Evolutionary conservation across 1,140 invertebrate species (phyloP), one percentile per base, ranked within the genome.

Genomic region (Trissolcus basalis): DNA sequence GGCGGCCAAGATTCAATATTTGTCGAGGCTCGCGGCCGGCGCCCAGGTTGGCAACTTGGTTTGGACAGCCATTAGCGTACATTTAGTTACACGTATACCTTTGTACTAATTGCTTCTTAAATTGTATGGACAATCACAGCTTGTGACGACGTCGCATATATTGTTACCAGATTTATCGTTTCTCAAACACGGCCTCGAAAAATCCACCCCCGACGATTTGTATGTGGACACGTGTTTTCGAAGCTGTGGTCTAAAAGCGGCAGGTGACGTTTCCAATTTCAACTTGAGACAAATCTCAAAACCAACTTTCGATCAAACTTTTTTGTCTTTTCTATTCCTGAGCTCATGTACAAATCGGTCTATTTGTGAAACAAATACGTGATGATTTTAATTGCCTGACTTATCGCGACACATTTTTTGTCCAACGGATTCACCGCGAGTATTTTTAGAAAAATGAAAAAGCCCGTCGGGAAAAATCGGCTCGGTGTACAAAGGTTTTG

Each of bases 1-100:
- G 59, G 71, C 72, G 77, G 77, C 47, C 59, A 69, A 55, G 73
- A 79, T 79, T 79, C 77, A 79, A 79, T 79, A 79, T 79, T 79
- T 79, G 64, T 16, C 45, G 53, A 75, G 64, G 77, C 60, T 79
- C 61, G 77, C 53, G 72, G 44, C 16, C 50, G 77, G 77, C 77
- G 77, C 77, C 77, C 58, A 68, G 65, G 15, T 45, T 47, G 50
- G 43, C 36, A 33, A 54, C 58, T 79, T 76, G 71, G 77, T 79
- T 79, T 79, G 64, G 64, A 79, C 41, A 79, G 54, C 77, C 77
- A 76, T 79, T 79, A 79, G 71, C 64, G 70, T 60, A 49, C 64
- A 69, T 76, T 75, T 72, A 61, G 63, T 68, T 79, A 60, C 68
- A 69, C 68, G 64, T 75, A 27, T 27, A 69, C 77, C 59, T 68